These are phyloP conservation scores for Spilosoma lubricipeda DNA, from an alignment of 2,888 invertebrate species.

Conservation along the genomic window DNA sequence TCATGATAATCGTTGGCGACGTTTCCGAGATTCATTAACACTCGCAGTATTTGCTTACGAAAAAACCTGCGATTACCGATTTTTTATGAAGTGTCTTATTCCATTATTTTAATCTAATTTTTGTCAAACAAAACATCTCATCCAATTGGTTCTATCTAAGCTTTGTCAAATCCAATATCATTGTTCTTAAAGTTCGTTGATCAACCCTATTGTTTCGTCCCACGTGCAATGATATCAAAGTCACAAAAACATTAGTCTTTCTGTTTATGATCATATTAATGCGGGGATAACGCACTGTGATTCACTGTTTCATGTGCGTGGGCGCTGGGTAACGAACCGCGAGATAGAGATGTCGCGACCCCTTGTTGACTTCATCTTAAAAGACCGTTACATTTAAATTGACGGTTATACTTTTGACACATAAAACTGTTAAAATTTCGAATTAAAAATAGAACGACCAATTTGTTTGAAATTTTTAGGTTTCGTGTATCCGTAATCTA, in stretches of 20 bases:
- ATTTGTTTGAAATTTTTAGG: not conserved
- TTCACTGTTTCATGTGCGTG: slow-evolving; percentile 56
- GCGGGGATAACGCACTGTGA: slow-evolving; percentile 61
- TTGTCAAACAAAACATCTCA: not conserved
- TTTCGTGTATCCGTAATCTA: not conserved
- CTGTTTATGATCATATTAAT: slow-evolving; percentile 56
- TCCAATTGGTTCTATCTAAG: not conserved
- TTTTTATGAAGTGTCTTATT: too few relatives aligned
- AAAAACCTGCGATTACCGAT: too few relatives aligned
- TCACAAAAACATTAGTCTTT: slow-evolving; percentile 47
- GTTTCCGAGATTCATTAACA: too few relatives aligned
- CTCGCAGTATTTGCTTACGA: too few relatives aligned
- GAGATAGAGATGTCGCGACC: slow-evolving; percentile 36
- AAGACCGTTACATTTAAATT: slow-evolving; percentile 22
- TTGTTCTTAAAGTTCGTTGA: slow-evolving; percentile 41
- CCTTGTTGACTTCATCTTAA: slow-evolving; percentile 9
- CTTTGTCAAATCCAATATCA: slow-evolving; percentile 15
- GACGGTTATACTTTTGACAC: not conserved
- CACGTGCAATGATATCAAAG: slow-evolving; percentile 45
- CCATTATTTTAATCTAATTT: too few relatives aligned
- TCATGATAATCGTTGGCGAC: too few relatives aligned
- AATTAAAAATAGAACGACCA: not conserved
- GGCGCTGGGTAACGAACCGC: slow-evolving; percentile 57
- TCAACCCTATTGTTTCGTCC: slow-evolving; percentile 48
- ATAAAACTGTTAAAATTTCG: not conserved